Conservation (phyloP, 2,113 vertebrate genomes). For the Globicephala melas region DNA sequence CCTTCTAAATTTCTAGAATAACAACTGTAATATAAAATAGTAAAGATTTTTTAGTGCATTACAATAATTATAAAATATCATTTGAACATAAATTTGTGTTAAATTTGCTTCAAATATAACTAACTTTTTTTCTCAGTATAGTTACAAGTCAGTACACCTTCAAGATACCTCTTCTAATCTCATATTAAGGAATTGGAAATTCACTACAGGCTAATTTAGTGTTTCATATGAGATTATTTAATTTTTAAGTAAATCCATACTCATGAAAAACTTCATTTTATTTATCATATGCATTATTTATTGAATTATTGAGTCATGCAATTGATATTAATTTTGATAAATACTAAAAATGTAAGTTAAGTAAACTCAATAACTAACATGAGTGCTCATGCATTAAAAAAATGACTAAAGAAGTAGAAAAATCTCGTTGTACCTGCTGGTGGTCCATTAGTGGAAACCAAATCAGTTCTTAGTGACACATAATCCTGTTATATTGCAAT, state of each 20-base stretch:
- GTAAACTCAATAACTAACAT: slow-evolving; percentile 56
- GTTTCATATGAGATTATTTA: slow-evolving; percentile 24
- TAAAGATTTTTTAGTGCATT: neutral
- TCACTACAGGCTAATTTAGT: neutral
- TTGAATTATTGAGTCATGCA: slow-evolving; percentile 33
- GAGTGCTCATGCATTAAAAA: slow-evolving; percentile 52
- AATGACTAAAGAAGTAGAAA: slow-evolving; percentile 36
- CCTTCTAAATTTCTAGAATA: neutral
- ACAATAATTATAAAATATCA: slow-evolving; percentile 45
- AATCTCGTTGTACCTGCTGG: slow-evolving; percentile 12
- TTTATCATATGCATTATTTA: slow-evolving; percentile 25
- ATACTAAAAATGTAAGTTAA: slow-evolving; percentile 58
- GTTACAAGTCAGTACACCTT: slow-evolving; percentile 10
- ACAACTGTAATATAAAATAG: slow-evolving; percentile 25
- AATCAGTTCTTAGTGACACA: slow-evolving; percentile 19
- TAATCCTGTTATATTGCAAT: slow-evolving; percentile 2
- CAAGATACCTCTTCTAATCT: neutral
- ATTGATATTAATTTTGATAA: slow-evolving; percentile 55
- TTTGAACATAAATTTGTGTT: slow-evolving; percentile 48
- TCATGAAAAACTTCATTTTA: slow-evolving; percentile 40
- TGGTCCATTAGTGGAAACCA: slow-evolving; percentile 38
- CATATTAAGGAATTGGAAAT: slow-evolving; percentile 9
- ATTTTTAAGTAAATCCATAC: slow-evolving; percentile 49
- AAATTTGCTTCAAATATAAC: slow-evolving; percentile 27
- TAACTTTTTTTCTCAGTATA: slow-evolving; percentile 36